Base-by-base conservation (phyloP, 2,888 invertebrate genomes). In the Deilephila elpenor region DNA sequence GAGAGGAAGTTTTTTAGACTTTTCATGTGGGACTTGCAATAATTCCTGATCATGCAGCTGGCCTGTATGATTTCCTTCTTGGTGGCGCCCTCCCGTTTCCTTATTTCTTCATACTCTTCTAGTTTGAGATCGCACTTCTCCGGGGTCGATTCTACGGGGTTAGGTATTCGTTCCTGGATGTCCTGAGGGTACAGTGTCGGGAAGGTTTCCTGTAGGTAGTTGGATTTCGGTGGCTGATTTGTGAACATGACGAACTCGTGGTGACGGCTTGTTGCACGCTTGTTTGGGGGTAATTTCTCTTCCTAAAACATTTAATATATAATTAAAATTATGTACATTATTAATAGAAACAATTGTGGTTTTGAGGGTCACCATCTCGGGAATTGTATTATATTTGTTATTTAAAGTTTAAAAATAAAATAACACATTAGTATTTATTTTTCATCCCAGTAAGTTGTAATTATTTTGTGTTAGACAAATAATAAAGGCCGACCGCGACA, bases 201-300 rank as follows among this genome's bases (percentile, higher is more conserved):
- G 79, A 85, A 89, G 76, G 82, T 32, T 5, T 74, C 61, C 0
- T 72, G 73, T 20, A 88, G 80, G 76, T 79, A 89, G 5, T 76
- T n/a, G 0, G 90, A 88, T 2, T 77, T 78, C 1, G 90, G 88
- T 0, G 91, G 90, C 0, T 78, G 78, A n/a, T 79, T 81, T 19
- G 78, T 75, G 74, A 89, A 85, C 61, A 91, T 83, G 29, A 85
- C 79, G 78, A 88, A 86, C 73, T 92, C 92, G 74, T 81, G 83
- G 37, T 84, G 82, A 5, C 90, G 88, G 78, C 91, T 91, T 25
- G 78, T 44, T 0, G 86, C 83, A 4, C 90, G 83, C 3, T 77
- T 77, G 44, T 86, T 84, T 0, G 80, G 79, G 25, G 89, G 72
- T 0, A 90, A 74, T 6, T 79, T 82, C 5, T 86, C 84, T 64